phyloP scores from a whole-genome alignment of 2,113 vertebrate species.

The Silurus meridionalis region DNA sequence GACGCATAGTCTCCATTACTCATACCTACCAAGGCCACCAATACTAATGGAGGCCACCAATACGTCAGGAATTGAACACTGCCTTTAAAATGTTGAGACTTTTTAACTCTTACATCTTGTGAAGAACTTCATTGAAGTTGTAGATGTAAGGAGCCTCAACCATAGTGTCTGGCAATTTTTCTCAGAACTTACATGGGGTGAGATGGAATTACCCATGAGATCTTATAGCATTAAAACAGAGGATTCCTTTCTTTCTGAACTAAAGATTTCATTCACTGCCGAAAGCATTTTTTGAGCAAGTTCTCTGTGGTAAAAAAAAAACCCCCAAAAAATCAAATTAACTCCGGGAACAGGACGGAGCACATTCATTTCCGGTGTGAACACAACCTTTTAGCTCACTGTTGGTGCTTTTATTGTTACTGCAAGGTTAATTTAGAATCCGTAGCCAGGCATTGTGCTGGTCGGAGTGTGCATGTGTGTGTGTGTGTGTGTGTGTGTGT shows the following conservation, averaged over 20 bases:
- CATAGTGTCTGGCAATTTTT: not conserved
- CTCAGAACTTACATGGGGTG: not conserved
- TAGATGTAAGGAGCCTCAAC: no score
- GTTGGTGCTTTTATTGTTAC: slow-evolving; percentile 12
- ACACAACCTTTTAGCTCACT: not conserved
- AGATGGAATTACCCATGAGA: not conserved
- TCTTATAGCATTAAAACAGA: not conserved
- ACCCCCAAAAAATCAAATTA: not conserved
- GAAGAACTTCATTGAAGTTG: no score
- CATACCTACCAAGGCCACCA: no score
- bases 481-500: not conserved
- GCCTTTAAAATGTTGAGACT: not conserved
- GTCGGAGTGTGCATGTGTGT: slow-evolving; percentile 2
- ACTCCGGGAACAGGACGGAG: not conserved
- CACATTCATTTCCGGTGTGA: not conserved
- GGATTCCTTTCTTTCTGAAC: not conserved
- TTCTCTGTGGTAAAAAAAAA: not conserved
- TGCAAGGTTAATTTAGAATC: slow-evolving; percentile 1
- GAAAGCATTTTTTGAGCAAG: not conserved
- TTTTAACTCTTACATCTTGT: no score
- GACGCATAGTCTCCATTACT: no score
- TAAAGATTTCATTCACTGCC: not conserved
- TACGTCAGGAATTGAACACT: not conserved
- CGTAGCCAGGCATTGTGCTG: slow-evolving; percentile 11
- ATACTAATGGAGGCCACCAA: no score